Conservation (phyloP, 1,140 invertebrate genomes). For the Choristoneura fumiferana region DNA sequence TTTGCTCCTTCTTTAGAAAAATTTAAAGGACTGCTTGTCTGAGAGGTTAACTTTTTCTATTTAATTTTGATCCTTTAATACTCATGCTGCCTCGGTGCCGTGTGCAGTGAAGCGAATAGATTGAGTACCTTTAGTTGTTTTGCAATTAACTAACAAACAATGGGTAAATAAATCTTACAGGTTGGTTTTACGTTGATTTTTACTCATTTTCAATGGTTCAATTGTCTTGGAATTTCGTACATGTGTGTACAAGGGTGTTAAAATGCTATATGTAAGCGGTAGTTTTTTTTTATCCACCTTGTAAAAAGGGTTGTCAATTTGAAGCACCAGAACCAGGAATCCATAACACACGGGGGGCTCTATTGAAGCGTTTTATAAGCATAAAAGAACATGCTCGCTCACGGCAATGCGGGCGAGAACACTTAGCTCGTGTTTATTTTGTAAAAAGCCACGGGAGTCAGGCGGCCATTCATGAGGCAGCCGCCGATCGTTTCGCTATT, state of each 20-base stretch:
- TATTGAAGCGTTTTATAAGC: neutral
- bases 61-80: neutral
- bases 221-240: no score
- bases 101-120: conserved; percentile 28
- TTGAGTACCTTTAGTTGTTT: no score
- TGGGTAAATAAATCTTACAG: no score
- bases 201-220: no score
- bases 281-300: neutral
- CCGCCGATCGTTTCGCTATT: neutral
- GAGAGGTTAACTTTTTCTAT: no score
- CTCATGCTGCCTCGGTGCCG: conserved; percentile 23
- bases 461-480: neutral
- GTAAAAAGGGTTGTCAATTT: conserved; percentile 11
- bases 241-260: no score
- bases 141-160: no score
- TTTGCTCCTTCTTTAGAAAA: no score
- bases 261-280: no score
- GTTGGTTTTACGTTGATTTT: no score
- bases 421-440: conserved; percentile 8
- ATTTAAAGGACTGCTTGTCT: no score
- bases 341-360: neutral
- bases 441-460: conserved; percentile 15
- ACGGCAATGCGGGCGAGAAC: neutral
- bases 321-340: conserved; percentile 1
- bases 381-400: neutral